These are phyloP conservation scores for Labrus mixtus DNA, from an alignment of 2,113 vertebrate species.

Conservation along the genomic window DNA sequence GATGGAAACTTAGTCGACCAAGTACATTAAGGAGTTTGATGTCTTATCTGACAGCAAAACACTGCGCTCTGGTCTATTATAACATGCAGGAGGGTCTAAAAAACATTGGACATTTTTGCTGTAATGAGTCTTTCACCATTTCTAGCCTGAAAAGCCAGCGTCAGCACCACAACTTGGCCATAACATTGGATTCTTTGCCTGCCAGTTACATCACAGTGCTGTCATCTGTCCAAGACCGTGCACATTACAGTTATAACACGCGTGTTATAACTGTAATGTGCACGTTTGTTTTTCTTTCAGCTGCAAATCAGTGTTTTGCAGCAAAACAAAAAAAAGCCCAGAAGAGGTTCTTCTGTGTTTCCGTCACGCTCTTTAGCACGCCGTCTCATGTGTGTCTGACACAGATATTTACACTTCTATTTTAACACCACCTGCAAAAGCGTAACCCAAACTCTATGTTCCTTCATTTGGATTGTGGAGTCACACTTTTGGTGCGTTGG, in stretches of 20 bases:
- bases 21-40: background rate
- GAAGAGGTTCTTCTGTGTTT: background rate
- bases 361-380: background rate
- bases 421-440: background rate
- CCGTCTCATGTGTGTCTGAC: background rate
- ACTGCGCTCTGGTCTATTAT: background rate
- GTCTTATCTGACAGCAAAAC: background rate
- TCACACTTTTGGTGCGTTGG: background rate
- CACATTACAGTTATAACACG: background rate
- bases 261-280: background rate
- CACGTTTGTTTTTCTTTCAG: background rate
- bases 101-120: background rate
- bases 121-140: background rate
- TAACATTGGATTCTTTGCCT: background rate
- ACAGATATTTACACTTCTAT: background rate
- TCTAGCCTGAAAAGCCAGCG: too few species aligned
- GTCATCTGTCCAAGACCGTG: background rate
- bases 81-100: background rate
- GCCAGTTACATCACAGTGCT: background rate
- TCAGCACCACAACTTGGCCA: background rate
- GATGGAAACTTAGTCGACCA: background rate
- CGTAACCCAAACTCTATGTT: background rate
- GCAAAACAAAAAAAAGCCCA: background rate
- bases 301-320: slow-evolving; percentile 3
- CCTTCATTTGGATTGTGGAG: background rate